Percentiles rank a stretch among this genome's conserved stretches.
Evolutionary conservation across 2,113 vertebrate species (phyloP).

Genomic region (Kryptolebias marmoratus): DNA sequence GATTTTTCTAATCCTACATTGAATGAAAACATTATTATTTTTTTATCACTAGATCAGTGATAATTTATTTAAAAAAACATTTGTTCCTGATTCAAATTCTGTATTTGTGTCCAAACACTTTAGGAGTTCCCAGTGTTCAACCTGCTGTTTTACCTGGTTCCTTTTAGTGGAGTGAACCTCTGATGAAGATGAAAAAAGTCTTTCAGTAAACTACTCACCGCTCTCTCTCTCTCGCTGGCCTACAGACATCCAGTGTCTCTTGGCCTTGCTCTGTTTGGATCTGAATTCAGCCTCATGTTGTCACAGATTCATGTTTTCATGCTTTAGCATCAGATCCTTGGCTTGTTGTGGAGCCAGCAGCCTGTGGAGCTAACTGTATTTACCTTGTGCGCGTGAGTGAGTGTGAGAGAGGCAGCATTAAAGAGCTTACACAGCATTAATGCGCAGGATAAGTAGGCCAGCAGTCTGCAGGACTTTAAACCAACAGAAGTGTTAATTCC

Average conservation of each 20-base stretch:
- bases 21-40: too few species aligned
- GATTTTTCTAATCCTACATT: too few species aligned
- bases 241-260: slow-evolving; percentile 11
- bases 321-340: not conserved
- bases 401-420: slow-evolving; percentile 30
- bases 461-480: slow-evolving; percentile 17
- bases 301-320: slow-evolving; percentile 17
- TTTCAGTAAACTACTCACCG: slow-evolving; percentile 18
- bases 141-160: not conserved
- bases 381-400: not conserved
- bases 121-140: not conserved
- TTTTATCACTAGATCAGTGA: too few species aligned
- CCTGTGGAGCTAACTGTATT: not conserved
- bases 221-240: slow-evolving; percentile 15
- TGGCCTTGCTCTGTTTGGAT: not conserved
- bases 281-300: slow-evolving; percentile 11
- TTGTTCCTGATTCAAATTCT: too few species aligned
- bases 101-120: too few species aligned
- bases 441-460: slow-evolving; percentile 52
- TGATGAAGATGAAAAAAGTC: not conserved
- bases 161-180: not conserved
- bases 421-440: slow-evolving; percentile 49
- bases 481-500: slow-evolving; percentile 19
- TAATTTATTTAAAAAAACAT: too few species aligned
- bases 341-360: not conserved